phyloP scores from a whole-genome alignment of 2,797 vertebrate species.

The Esox masquinongy region DNA sequence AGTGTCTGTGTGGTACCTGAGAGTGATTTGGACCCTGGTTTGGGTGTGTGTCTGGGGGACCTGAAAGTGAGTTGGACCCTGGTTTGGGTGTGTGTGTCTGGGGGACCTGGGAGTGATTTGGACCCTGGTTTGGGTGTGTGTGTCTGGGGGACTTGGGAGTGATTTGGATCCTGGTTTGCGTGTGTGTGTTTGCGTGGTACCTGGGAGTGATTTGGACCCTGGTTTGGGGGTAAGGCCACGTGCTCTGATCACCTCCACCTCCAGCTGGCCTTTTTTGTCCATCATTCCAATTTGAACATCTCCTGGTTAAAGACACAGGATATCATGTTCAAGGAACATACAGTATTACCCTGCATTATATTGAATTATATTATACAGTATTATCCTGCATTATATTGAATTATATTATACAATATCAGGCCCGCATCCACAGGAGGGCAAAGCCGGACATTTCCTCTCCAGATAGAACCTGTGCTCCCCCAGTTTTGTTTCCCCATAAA shows the following conservation, averaged over 20 bases:
- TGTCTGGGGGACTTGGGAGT: slow-evolving; percentile 76
- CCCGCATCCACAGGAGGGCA: too few relatives aligned
- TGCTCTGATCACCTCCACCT: slow-evolving; percentile 98
- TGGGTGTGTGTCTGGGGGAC: slow-evolving; percentile 31
- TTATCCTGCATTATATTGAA: too few relatives aligned
- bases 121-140: not conserved
- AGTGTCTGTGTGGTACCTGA: too few relatives aligned
- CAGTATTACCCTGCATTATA: too few relatives aligned
- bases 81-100: not conserved
- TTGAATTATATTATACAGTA: too few relatives aligned
- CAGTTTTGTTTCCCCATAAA: too few relatives aligned
- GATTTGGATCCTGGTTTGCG: slow-evolving; percentile 97
- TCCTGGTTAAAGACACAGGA: slow-evolving; percentile 69
- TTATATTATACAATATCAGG: too few relatives aligned
- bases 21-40: too few relatives aligned
- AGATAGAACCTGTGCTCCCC: too few relatives aligned
- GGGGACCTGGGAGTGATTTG: slow-evolving; percentile 37
- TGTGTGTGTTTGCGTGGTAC: slow-evolving; percentile 70
- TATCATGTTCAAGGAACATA: not conserved
- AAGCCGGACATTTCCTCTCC: too few relatives aligned
- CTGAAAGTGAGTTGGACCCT: too few relatives aligned
- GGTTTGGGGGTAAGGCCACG: slow-evolving; percentile 96
- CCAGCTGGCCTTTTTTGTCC: slow-evolving; percentile 96
- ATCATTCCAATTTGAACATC: slow-evolving; percentile 98
- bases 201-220: slow-evolving; percentile 97